Evolutionary conservation across 2,797 vertebrate genomes (phyloP), one percentile per base, ranked within the genome.

Genomic region (Dryobates pubescens): DNA sequence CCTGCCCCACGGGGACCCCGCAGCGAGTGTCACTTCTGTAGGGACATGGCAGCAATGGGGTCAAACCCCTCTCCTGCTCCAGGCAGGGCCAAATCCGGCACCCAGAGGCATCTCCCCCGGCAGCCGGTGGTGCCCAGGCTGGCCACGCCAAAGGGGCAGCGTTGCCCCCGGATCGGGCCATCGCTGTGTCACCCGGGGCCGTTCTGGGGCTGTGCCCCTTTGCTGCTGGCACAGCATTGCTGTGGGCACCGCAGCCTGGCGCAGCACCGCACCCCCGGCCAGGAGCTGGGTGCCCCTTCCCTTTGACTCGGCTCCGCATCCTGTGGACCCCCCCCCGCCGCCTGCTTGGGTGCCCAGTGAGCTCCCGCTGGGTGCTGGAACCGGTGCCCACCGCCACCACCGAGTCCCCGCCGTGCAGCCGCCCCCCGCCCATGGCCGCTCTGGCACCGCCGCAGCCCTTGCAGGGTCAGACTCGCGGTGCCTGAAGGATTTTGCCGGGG

Each of bases 201-300:
- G 6, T 22, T 64, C 8, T 8, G 53, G 82, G 82, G 89, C 87
- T 84, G 91, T 58, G 74, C 22, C 86, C 59, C 77, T 59, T 30
- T 2, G 57, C 86, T 1, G 15, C 67, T 22, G 6, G 91, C 7
- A 8, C 82, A 19, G 90, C 81, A 43, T 34, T 22, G 3, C 83
- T 17, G 6, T 47, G 73, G 81, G 82, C 90, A 84, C 89, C 7
- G 58, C 91, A 88, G 65, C 47, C 69, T 70, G 80, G 69, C 41
- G 91, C 80, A 49, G 76, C 24, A 3, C 82, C 7, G 57, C 82
- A 56, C 27, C 80, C 24, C 10, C 2, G 1, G 36, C 32, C 4
- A 3, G 53, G 54, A 53, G 29, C 38, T 26, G 22, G 26, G 36
- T 27, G 30, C 17, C 79, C 45, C 58, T 53, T 85, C 30, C 54